phyloP scores from a whole-genome alignment of 2,113 vertebrate genomes.

The Gyps fulvus region DNA sequence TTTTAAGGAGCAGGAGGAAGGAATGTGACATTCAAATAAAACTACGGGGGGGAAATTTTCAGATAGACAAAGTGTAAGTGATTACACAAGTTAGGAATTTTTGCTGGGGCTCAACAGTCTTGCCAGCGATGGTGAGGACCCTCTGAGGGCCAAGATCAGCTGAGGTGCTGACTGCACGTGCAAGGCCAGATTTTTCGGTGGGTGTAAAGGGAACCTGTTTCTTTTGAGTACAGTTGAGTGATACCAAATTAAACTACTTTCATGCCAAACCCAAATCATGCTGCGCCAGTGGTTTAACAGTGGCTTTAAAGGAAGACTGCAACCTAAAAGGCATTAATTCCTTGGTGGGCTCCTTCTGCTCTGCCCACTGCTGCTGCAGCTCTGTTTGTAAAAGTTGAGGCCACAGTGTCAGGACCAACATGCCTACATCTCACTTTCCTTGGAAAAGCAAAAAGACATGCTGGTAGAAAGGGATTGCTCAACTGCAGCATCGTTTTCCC shows the following conservation, averaged over 20 bases:
- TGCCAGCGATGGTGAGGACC: neutral
- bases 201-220: neutral
- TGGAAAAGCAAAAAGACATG: neutral
- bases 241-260: neutral
- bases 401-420: neutral
- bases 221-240: neutral
- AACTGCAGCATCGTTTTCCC: neutral
- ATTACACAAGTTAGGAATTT: neutral
- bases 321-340: neutral
- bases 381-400: neutral
- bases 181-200: neutral
- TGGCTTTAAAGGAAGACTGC: neutral
- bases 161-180: neutral
- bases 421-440: neutral
- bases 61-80: neutral
- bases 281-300: neutral
- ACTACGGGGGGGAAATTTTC: neutral
- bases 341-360: neutral
- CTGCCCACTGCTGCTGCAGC: neutral
- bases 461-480: neutral
- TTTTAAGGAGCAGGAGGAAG: neutral
- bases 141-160: neutral
- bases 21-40: slow-evolving; percentile 8
- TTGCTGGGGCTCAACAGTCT: neutral
- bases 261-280: neutral